These are phyloP conservation scores for Oscheius myriophilus DNA, from an alignment of 2,888 invertebrate genomes.

Conservation along the genomic window DNA sequence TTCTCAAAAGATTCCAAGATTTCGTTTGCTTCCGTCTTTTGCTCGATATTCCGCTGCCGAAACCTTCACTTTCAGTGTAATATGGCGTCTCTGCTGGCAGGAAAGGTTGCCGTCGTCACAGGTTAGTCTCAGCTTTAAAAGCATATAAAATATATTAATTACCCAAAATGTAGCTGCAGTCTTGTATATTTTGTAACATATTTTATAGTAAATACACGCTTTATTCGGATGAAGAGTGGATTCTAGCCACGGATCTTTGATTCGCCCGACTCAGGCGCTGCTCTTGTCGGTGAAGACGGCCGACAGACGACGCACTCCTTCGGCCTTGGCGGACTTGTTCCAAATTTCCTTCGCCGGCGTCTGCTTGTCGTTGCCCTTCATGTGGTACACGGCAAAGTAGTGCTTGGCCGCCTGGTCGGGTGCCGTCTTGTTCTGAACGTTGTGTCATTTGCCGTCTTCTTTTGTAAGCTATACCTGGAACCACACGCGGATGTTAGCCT, in stretches of 20 bases:
- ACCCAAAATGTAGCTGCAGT: too few relatives aligned
- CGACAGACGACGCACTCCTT: conserved; percentile 53
- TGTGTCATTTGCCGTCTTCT: not conserved
- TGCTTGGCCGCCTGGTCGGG: conserved; percentile 36
- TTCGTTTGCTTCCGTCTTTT: not conserved
- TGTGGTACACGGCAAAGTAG: conserved; percentile 61
- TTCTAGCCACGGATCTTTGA: too few relatives aligned
- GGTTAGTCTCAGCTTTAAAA: conserved; percentile 69
- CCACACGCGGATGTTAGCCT: conserved; percentile 30
- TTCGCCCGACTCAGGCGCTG: too few relatives aligned
- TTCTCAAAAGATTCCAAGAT: too few relatives aligned
- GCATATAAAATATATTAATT: not conserved
- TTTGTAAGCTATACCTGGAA: not conserved
- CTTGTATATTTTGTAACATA: too few relatives aligned
- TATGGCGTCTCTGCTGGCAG: conserved; percentile 64
- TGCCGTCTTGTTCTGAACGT: conserved; percentile 29
- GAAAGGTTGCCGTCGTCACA: conserved; percentile 76
- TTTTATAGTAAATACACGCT: too few relatives aligned
- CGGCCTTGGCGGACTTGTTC: conserved; percentile 47
- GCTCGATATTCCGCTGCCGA: not conserved
- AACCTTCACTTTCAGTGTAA: not conserved
- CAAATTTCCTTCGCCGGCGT: conserved; percentile 37
- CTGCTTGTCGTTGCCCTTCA: conserved; percentile 31
- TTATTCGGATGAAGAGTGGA: too few relatives aligned
- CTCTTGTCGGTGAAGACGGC: conserved; percentile 28